Evolutionary conservation across 2,113 vertebrate genomes (phyloP), one percentile per base, ranked within the genome.

Genomic region (Cygnus atratus): DNA sequence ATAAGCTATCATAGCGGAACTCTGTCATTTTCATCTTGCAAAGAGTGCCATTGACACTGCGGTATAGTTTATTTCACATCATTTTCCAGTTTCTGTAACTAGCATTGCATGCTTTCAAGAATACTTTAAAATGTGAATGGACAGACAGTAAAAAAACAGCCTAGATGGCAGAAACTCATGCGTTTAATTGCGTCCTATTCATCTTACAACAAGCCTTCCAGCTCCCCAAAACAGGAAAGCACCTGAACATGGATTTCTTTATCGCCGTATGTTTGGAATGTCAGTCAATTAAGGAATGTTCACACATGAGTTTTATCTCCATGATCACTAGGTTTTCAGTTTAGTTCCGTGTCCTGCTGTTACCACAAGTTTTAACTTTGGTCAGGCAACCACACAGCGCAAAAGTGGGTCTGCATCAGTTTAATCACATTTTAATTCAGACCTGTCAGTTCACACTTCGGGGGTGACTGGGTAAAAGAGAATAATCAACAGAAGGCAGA

Each of bases 1-100:
- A 61, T 61, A 78, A 84, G 66, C 80, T 84, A 46, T 26, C 61
- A 87, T 70, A 87, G 46, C 55, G 92, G 50, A 94, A 17, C 79
- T 85, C 86, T 81, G 73, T 22, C 50, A 54, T 39, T 21, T 37
- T 66, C 65, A 10, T 41, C 73, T 35, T 24, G 10, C 52, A 14
- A 74, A 75, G 29, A 35, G 33, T 50, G n/a, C 54, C 39, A 72
- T n/a, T 68, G 63, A 59, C 57, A n/a, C 9, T 35, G 39, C 5
- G 21, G 48, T 11, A 71, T 0, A 52, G 43, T 58, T 21, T 28
- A 75, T 9, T 86, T 84, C 25, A 13, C 43, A 54, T 13, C 3
- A 13, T 17, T 52, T 84, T 39, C 72, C 70, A 78, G 5, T 7
- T 78, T 84, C 41, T 75, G 50, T 31, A 92, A 39, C 66, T 58